phyloP scores from a whole-genome alignment of 2,797 vertebrate species.

The Microchirus variegatus region DNA sequence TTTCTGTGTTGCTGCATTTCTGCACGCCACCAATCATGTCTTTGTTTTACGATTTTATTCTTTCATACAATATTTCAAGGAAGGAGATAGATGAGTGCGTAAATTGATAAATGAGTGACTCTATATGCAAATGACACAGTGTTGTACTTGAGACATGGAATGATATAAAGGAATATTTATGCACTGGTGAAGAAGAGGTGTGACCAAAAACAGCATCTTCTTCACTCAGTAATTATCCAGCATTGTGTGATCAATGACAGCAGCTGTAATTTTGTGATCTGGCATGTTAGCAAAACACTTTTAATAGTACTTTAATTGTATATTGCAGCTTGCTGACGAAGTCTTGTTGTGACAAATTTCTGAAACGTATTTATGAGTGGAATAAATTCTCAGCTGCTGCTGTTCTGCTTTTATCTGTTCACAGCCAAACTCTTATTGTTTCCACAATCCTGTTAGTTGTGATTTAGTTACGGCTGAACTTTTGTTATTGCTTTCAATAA shows the following conservation, averaged over 20 bases:
- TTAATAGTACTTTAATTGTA: neutral
- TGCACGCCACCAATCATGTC: neutral
- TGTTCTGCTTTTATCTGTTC: conserved; percentile 15
- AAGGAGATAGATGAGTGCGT: neutral
- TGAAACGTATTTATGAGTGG: neutral
- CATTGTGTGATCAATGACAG: too few relatives aligned
- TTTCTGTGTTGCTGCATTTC: conserved; percentile 24
- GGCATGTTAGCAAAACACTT: too few relatives aligned
- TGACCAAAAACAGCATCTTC: too few relatives aligned
- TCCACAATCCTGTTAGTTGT: conserved; percentile 26
- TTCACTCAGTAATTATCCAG: too few relatives aligned
- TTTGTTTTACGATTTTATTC: conserved; percentile 7
- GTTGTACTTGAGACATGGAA: neutral
- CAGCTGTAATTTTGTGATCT: too few relatives aligned
- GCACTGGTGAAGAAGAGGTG: neutral
- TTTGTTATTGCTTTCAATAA: conserved; percentile 34
- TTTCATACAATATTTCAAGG: neutral
- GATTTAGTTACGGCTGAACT: conserved; percentile 25
- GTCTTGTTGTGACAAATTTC: neutral
- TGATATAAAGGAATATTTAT: neutral
- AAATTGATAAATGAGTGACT: neutral
- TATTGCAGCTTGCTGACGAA: neutral
- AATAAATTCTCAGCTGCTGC: neutral
- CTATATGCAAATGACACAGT: too few relatives aligned
- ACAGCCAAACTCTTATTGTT: conserved; percentile 17